Base-by-base conservation (phyloP, 2,888 invertebrate genomes). In the Reticulitermes lucifugus region DNA sequence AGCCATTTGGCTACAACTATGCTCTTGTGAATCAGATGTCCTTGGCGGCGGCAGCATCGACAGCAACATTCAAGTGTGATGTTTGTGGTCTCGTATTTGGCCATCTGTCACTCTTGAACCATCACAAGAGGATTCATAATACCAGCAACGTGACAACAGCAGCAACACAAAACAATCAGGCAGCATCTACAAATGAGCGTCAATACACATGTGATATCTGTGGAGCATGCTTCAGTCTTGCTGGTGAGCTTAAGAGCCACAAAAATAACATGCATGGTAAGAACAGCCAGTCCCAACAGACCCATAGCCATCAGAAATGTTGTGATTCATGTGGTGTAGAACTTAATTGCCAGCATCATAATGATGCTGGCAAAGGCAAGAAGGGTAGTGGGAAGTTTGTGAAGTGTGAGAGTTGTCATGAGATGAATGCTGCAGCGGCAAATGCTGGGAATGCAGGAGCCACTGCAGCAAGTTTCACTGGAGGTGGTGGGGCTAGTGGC, bases 21-120 rank as follows among this genome's bases (percentile, higher is more conserved):
- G 96, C 96, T 5, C 92, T 97, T 88, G 94, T 96, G 81, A 97
- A 97, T 91, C 97, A 97, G 90, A 96, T 97, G 96, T 96, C 96
- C 89, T 93, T 96, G 86, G 94, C 95, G 12, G 88, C 89, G 0
- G 91, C 92, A 84, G 91, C 91, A 3, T 91, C 96, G 25, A 96
- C 96, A 89, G 96, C 96, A 46, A 96, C 96, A 88, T 97, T 96
- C 90, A 97, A 97, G 91, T 97, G 97, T 91, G 97, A 97, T 90
- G 95, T 96, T 14, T 97, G 97, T 89, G 96, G 96, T 77, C 92
- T 96, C 86, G 96, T 96, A 93, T 97, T 97, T 90, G 95, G 96
- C 0, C 96, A 97, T 89, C 92, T 96, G 87, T 94, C 96, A 79
- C 90, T 96, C 85, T 91, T 97, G n/a, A 96, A 96, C 91, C 96